These are phyloP conservation scores for Henicopernis longicauda DNA, from an alignment of 2,113 vertebrate species.

Conservation along the genomic window DNA sequence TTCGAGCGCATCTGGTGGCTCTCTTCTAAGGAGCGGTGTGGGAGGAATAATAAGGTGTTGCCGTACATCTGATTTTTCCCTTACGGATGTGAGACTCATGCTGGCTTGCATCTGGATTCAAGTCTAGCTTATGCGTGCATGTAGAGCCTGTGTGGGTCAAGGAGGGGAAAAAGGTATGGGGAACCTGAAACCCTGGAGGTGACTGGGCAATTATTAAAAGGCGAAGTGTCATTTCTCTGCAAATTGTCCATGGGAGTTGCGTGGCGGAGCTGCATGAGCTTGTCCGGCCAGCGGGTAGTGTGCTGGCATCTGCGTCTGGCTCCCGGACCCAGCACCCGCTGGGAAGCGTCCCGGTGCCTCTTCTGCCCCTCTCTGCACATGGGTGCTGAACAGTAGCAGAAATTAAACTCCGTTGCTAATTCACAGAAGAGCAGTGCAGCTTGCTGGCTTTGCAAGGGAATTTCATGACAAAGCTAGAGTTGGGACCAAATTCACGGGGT, in stretches of 20 bases:
- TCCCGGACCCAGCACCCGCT: accelerated
- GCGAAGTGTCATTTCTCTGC: not conserved
- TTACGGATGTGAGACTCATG: not conserved
- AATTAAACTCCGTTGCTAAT: not conserved
- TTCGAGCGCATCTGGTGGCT: not conserved
- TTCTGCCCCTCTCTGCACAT: accelerated
- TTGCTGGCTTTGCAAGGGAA: not conserved
- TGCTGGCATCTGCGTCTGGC: not conserved
- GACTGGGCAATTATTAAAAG: not conserved
- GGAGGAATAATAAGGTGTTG: constrained; percentile 8
- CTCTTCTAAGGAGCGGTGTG: not conserved
- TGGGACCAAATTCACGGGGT: not conserved
- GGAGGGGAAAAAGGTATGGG: not conserved
- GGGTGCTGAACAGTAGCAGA: not conserved
- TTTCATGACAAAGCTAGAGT: not conserved
- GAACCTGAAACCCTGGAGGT: not conserved
- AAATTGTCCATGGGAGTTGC: not conserved
- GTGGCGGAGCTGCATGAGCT: not conserved
- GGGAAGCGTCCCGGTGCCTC: accelerated
- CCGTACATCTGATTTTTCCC: not conserved
- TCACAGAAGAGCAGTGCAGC: not conserved
- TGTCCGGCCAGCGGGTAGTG: not conserved
- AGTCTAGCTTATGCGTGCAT: not conserved
- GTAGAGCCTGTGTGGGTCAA: not conserved
- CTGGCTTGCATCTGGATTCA: not conserved